Evolutionary conservation across 2,797 vertebrate species (phyloP).

Genomic region (Rhynchonycteris naso): DNA sequence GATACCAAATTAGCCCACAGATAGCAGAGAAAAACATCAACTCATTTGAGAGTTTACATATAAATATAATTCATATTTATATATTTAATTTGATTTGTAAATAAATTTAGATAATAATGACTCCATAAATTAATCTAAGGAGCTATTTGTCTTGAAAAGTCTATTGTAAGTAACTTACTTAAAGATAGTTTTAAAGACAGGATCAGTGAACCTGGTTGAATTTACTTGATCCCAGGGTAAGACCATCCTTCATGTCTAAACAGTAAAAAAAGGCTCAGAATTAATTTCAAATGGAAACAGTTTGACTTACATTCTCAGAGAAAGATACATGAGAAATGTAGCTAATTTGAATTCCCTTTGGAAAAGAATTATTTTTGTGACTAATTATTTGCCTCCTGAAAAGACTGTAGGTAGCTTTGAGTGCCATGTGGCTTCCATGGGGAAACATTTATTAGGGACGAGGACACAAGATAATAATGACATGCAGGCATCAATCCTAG

Average conservation of each 20-base stretch:
- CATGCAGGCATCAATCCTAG: conserved; percentile 78
- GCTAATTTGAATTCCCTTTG: conserved; percentile 67
- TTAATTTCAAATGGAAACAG: conserved; percentile 22
- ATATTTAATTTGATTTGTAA: neutral
- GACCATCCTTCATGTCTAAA: neutral
- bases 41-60: neutral
- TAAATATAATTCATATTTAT: neutral
- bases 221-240: neutral
- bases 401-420: conserved; percentile 72
- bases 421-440: conserved; percentile 72
- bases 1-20: neutral
- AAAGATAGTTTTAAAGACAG: neutral
- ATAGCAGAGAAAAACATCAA: neutral
- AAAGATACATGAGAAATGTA: conserved; percentile 51
- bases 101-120: neutral
- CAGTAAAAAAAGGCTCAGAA: neutral
- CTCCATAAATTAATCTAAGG: neutral
- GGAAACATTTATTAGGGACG: conserved; percentile 76
- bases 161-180: neutral
- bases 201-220: neutral
- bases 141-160: neutral
- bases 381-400: conserved; percentile 79
- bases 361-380: conserved; percentile 67
- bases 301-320: conserved; percentile 41
- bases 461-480: conserved; percentile 76